phyloP scores from a whole-genome alignment of 2,888 invertebrate genomes.

The Athalia rosae region DNA sequence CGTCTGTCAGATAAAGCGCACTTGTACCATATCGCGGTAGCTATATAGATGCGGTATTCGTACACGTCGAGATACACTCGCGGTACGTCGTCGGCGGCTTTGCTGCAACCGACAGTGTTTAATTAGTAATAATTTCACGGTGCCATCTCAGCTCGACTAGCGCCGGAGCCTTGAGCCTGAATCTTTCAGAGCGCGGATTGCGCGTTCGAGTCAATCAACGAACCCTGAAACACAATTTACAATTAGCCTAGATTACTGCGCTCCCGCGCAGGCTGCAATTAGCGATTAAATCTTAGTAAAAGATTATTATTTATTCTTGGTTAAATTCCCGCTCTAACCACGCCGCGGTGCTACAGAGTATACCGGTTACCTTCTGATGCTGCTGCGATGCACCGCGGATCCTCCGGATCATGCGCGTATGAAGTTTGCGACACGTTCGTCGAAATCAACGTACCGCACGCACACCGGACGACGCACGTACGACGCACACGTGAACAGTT shows the following conservation, averaged over 20 bases:
- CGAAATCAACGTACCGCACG: too few species aligned
- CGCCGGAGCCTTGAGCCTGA: not conserved
- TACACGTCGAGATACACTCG: too few species aligned
- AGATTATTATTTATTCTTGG: slow-evolving; percentile 7
- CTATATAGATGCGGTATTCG: too few species aligned
- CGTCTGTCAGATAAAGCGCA: too few species aligned
- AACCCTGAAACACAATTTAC: slow-evolving; percentile 30
- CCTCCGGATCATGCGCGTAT: too few species aligned
- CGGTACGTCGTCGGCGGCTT: not conserved
- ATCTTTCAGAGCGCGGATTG: slow-evolving; percentile 7
- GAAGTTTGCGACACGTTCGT: too few species aligned
- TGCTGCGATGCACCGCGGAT: not conserved
- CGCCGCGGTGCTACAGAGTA: not conserved
- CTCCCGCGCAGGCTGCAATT: not conserved
- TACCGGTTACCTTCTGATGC: not conserved
- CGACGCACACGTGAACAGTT: too few species aligned
- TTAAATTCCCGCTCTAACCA: slow-evolving; percentile 1
- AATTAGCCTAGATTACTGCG: slow-evolving; percentile 23
- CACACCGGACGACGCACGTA: too few species aligned
- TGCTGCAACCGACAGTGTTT: not conserved
- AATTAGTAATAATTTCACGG: slow-evolving; percentile 21
- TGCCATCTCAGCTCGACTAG: not conserved
- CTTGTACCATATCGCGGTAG: too few species aligned
- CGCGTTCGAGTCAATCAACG: slow-evolving; percentile 35
- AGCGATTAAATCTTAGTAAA: not conserved